A percentile compares a stretch with the other conserved stretches of the same genome.
These are phyloP conservation scores for Zaprionus davidi DNA, from an alignment of 1,140 invertebrate species.

Conservation along the genomic window DNA sequence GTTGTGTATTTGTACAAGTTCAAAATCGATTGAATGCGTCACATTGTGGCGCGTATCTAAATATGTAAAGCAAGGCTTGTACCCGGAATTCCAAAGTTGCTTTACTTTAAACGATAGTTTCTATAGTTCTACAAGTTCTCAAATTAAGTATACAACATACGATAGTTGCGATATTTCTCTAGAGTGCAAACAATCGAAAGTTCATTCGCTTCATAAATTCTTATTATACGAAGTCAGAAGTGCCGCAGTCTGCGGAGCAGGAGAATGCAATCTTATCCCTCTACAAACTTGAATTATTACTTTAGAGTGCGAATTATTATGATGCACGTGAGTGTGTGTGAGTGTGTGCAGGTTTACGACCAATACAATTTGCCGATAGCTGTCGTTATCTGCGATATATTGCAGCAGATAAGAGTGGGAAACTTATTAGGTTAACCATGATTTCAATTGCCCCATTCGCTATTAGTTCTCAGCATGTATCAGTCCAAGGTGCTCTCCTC, in stretches of 20 bases:
- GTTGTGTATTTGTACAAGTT: slow-evolving; percentile 49
- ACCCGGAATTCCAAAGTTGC: not conserved
- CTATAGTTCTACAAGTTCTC: too few species aligned
- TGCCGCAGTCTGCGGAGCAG: slow-evolving; percentile 19
- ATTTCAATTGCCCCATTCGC: slow-evolving; percentile 38
- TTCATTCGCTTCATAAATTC: not conserved
- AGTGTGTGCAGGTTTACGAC: slow-evolving; percentile 52
- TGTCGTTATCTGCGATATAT: slow-evolving; percentile 60
- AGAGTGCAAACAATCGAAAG: slow-evolving; percentile 1
- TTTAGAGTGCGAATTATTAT: slow-evolving; percentile 33
- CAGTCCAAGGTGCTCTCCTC: slow-evolving; percentile 50
- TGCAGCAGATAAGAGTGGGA: slow-evolving; percentile 43
- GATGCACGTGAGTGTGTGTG: slow-evolving; percentile 23
- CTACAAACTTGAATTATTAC: slow-evolving; percentile 59
- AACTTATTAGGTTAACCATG: slow-evolving; percentile 39
- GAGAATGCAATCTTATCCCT: slow-evolving; percentile 67
- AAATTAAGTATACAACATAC: not conserved
- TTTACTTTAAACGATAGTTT: not conserved
- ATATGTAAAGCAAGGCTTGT: slow-evolving; percentile 7
- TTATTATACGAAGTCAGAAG: slow-evolving; percentile 23
- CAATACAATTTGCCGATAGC: slow-evolving; percentile 64
- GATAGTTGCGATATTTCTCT: not conserved
- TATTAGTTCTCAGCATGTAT: slow-evolving; percentile 58
- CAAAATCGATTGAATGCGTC: not conserved
- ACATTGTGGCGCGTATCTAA: not conserved